Conservation (phyloP, 2,113 vertebrate species). For the Lanius collurio region DNA sequence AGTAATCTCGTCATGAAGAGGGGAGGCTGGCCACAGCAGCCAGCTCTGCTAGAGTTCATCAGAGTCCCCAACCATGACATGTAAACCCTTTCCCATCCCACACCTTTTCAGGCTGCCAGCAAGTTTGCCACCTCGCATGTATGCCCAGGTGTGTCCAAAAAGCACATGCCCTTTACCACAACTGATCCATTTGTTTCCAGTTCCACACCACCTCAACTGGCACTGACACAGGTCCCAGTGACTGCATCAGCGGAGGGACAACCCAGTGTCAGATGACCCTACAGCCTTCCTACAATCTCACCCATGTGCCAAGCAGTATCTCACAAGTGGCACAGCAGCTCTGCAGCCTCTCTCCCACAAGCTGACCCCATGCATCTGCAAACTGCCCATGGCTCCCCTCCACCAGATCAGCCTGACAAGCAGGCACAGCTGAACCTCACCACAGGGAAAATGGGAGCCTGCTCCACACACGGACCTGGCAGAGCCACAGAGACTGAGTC, state of each 20-base stretch:
- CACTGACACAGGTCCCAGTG: not conserved
- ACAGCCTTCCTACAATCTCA: fast-evolving
- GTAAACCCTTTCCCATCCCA: not conserved
- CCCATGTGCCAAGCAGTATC: fast-evolving
- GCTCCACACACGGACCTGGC: not conserved
- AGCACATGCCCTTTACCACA: not conserved
- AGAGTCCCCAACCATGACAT: not conserved
- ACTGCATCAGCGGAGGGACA: fast-evolving
- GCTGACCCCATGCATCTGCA: fast-evolving
- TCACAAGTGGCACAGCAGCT: not conserved
- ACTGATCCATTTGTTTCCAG: not conserved
- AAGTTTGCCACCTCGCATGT: not conserved
- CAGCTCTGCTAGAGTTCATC: not conserved
- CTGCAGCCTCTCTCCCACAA: not conserved
- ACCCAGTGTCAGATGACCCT: fast-evolving
- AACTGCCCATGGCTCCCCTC: not conserved
- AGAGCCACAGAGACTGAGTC: not conserved
- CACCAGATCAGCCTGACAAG: not conserved
- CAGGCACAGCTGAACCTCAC: fast-evolving
- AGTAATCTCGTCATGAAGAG: not conserved
- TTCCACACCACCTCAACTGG: not conserved
- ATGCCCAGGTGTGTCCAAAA: not conserved
- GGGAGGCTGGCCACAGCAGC: not conserved
- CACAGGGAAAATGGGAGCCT: not conserved
- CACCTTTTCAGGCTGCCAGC: not conserved